Base-by-base conservation (phyloP, 2,113 vertebrate genomes). In the Dipodomys stephensi region DNA sequence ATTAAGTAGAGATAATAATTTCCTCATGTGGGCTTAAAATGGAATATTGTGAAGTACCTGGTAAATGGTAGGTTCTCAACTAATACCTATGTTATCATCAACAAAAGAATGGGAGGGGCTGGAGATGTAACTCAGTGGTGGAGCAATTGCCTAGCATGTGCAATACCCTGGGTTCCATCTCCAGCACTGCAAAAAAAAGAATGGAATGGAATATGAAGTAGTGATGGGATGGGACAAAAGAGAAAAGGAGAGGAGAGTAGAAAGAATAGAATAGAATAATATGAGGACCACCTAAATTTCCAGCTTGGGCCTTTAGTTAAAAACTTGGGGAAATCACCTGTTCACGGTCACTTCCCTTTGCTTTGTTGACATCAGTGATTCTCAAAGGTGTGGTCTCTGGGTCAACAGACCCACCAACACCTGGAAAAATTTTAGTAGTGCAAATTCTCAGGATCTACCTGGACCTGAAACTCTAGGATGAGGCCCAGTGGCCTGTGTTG, bases 261-360 rank as follows among this genome's bases (percentile, higher is more conserved):
- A 49, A 91, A 87, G 60, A 80, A 71, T 71, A 13, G 30, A 32
- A 71, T 60, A 11, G 25, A 73, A 69, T 60, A n/a, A 11, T 23
- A 32, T 18, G 49, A 16, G 7, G 18, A 49, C 49, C 2, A 1
- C 35, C 32, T 78, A 32, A 53, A 62, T 81, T 85, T 22, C 11
- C 8, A 25, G 7, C 13, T 7, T 83, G 6, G 64, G 22, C 60
- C 60, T 71, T 23, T 20, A 67, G 71, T 71, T 91, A 88, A 30
- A 94, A 53, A 9, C 39, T 72, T 88, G 67, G 90, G 28, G 88
- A 95, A 91, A 86, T 69, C 20, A 39, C 76, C 23, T 80, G 25
- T 13, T 93, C 28, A 30, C 65, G 85, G 80, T 92, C 44, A 92
- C n/a, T 92, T 92, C 35, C 53, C 82, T 87, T 91, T 91, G 10